These are phyloP conservation scores for Leucophenga varia DNA, from an alignment of 1,140 invertebrate genomes.

Conservation along the genomic window DNA sequence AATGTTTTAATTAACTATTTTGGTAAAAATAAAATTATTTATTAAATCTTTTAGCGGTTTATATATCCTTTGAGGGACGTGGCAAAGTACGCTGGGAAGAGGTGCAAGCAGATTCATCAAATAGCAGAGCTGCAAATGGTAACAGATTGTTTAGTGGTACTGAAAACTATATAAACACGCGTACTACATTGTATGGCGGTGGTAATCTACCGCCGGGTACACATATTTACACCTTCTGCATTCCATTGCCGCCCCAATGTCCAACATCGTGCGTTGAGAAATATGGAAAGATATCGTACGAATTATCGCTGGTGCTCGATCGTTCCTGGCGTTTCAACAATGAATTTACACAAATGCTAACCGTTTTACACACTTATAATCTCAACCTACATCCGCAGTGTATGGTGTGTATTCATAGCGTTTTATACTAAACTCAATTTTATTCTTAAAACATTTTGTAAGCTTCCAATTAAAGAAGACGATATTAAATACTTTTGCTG, in stretches of 20 bases:
- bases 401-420: no score
- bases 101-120: conserved; percentile 10
- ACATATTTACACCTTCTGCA: conserved; percentile 7
- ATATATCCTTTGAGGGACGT: conserved; percentile 36
- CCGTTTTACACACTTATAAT: conserved; percentile 67
- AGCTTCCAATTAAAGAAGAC: conserved; percentile 5
- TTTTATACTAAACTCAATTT: no score
- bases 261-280: conserved; percentile 70
- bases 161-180: conserved; percentile 12
- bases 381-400: conserved; percentile 61
- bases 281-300: conserved; percentile 66
- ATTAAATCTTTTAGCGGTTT: no score
- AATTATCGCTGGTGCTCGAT: conserved; percentile 64
- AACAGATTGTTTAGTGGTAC: conserved; percentile 27
- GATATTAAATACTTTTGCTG: conserved; percentile 4
- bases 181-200: background rate
- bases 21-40: no score
- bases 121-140: conserved; percentile 23
- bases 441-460: no score
- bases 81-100: conserved; percentile 44
- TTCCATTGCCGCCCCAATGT: conserved; percentile 57
- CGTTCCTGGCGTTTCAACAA: conserved; percentile 71
- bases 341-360: conserved; percentile 67
- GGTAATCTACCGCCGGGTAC: background rate
- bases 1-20: no score